A percentile compares a stretch with the other conserved stretches of the same genome.
phyloP scores from a whole-genome alignment of 1,140 invertebrate genomes.

The Phymastichus coffea region DNA sequence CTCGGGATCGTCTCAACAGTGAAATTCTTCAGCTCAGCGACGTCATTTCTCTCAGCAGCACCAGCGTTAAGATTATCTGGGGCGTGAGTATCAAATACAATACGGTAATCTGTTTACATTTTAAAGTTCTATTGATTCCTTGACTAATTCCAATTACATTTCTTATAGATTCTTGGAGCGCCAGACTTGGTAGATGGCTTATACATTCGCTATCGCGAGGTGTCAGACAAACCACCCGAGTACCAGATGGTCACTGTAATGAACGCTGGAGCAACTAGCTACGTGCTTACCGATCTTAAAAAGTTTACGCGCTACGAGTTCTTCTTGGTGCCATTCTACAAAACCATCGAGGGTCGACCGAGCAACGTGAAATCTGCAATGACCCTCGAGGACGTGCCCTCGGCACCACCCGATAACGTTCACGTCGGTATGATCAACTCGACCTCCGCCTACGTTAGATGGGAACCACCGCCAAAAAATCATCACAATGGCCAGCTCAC shows the following conservation, averaged over 20 bases:
- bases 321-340: conserved; percentile 85
- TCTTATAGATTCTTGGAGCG: conserved; percentile 54
- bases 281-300: conserved; percentile 71
- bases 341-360: conserved; percentile 79
- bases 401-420: conserved; percentile 78
- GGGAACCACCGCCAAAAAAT: conserved; percentile 76
- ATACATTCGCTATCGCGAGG: conserved; percentile 87
- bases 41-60: conserved; percentile 76
- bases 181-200: conserved; percentile 78
- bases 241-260: conserved; percentile 72
- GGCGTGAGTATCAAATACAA: conserved; percentile 62
- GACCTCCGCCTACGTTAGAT: conserved; percentile 75
- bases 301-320: conserved; percentile 87
- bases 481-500: conserved; percentile 80
- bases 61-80: conserved; percentile 82
- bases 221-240: conserved; percentile 64
- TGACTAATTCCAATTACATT: neutral
- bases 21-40: conserved; percentile 80
- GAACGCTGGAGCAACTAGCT: conserved; percentile 65
- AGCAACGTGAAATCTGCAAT: conserved; percentile 71
- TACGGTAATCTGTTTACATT: conserved; percentile 20
- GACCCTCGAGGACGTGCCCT: conserved; percentile 71
- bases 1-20: conserved; percentile 73
- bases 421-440: conserved; percentile 81
- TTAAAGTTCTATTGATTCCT: neutral